phyloP scores from a whole-genome alignment of 1,140 invertebrate species.

The Schlechtendalia chinensis region DNA sequence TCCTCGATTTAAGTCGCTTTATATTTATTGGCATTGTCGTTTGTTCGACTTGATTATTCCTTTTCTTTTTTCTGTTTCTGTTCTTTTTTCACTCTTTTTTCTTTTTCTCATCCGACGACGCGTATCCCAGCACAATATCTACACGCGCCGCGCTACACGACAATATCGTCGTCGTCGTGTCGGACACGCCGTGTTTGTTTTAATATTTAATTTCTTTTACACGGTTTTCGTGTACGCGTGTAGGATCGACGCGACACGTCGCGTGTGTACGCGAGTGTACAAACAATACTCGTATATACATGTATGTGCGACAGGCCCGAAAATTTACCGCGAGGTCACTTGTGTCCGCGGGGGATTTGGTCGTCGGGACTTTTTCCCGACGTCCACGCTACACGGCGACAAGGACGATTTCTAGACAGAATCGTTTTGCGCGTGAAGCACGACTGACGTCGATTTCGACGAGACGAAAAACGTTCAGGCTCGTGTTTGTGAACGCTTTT shows the following conservation, averaged over 20 bases:
- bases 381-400: too few relatives aligned
- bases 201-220: constrained; percentile 21
- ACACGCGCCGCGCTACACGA: background rate
- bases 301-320: too few relatives aligned
- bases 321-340: too few relatives aligned
- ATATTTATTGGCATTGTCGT: constrained; percentile 31
- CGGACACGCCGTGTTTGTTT: constrained; percentile 3
- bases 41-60: background rate
- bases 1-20: constrained; percentile 8
- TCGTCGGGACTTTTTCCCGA: too few relatives aligned
- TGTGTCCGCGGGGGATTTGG: too few relatives aligned
- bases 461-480: too few relatives aligned
- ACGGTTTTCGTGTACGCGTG: constrained; percentile 22
- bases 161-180: background rate
- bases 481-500: too few relatives aligned
- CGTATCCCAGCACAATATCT: background rate
- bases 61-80: background rate
- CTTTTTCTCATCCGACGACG: background rate
- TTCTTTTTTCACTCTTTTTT: background rate
- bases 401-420: too few relatives aligned
- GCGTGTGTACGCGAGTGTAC: too few relatives aligned
- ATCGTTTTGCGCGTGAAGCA: too few relatives aligned
- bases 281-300: too few relatives aligned
- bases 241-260: background rate
- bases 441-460: too few relatives aligned